Base-by-base conservation (phyloP, 2,113 vertebrate genomes). In the Cyphomyrus plagiostoma region DNA sequence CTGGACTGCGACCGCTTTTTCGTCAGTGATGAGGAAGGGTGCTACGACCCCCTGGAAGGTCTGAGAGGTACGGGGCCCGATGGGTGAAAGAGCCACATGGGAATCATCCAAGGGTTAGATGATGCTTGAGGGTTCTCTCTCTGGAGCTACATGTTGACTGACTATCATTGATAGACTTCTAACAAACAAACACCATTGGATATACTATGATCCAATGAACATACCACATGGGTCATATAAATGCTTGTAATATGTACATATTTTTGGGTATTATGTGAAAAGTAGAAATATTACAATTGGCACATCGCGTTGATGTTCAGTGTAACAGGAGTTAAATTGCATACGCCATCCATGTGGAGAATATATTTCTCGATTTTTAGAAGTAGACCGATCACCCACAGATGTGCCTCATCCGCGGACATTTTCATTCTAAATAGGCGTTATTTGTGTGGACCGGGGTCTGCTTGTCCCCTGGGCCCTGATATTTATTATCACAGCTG, bases 1-100 rank as follows among this genome's bases (percentile, higher is more conserved):
- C 93, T 99, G 58, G 97, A 99, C 94, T 99, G 98, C 0, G 94
- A 96, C 56, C 96, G 94, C 42, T 98, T 98, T 92, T 99, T 98
- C 0, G 95, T 94, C 0, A 91, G 93, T 0, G 95, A 97, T 0
- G 93, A 97, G 0, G 98, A 99, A 83, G 97, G 96, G 6, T 99
- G 98, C 92, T 97, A 97, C 1, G 95, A 99, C 92, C 98, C 98
- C 0, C 92, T 98, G 93, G 96, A 96, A 89, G 95, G 95, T 91
- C 94, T 98, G 53, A 91, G 92, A 94, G 97, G 98, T 98, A 93
- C 95, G 90, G 62, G 3, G 17, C 56, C 1, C 19, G 7, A 7
- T 11, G 17, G 4, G 11, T 39, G 49, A 26, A 87, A 39, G 45
- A n/a, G 48, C 19, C 49, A 53, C 7, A 13, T 13, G 23, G 74